These are phyloP conservation scores for Microplitis demolitor DNA, from an alignment of 1,140 invertebrate genomes.

Conservation along the genomic window DNA sequence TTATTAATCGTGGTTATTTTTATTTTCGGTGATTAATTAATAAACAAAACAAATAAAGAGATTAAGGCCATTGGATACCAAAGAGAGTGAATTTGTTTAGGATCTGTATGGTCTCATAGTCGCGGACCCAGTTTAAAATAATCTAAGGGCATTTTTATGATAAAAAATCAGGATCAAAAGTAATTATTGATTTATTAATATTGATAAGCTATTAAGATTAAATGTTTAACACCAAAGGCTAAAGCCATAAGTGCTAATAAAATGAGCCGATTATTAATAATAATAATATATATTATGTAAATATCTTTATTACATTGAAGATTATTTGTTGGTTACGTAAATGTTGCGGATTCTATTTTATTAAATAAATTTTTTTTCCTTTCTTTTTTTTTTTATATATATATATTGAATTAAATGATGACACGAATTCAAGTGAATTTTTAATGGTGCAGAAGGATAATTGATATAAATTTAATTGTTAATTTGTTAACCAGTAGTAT, in stretches of 20 bases:
- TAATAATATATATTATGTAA: not conserved
- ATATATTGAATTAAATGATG: no score
- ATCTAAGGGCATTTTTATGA: not conserved
- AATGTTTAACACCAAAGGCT: not conserved
- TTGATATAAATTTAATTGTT: no score
- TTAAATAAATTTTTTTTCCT: not conserved
- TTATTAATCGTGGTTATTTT: not conserved
- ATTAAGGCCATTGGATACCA: slow-evolving; percentile 24
- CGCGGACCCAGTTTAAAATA: not conserved
- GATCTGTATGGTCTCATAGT: not conserved
- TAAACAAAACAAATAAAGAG: not conserved
- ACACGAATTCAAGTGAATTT: no score
- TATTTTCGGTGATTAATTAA: slow-evolving; percentile 16
- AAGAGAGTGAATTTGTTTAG: slow-evolving; percentile 14
- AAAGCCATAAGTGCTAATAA: not conserved
- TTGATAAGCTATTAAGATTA: not conserved
- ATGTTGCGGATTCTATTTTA: not conserved
- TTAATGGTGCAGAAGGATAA: no score
- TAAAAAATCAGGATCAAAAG: not conserved
- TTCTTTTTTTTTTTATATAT: not conserved
- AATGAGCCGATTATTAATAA: not conserved
- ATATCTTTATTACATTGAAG: not conserved
- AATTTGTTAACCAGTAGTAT: no score
- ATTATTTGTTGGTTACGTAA: not conserved
- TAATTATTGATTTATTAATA: not conserved